phyloP scores from a whole-genome alignment of 2,888 invertebrate species.

The Drymonia ruficornis region DNA sequence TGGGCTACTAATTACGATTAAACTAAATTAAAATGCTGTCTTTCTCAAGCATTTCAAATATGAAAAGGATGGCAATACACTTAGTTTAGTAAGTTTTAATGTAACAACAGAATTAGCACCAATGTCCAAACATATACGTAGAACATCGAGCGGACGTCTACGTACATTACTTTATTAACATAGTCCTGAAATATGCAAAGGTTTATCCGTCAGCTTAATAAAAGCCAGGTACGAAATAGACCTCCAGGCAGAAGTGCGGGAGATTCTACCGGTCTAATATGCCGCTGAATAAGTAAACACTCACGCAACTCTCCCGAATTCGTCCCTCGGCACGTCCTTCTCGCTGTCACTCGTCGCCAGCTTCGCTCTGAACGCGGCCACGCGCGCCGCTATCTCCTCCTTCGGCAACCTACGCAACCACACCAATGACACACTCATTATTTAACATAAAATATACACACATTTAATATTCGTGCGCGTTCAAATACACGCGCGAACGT shows the following conservation, averaged over 20 bases:
- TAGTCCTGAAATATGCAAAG: background rate
- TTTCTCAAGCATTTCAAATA: no score
- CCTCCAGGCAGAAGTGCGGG: slow-evolving; percentile 1
- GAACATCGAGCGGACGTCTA: no score
- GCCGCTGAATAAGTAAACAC: slow-evolving; percentile 44
- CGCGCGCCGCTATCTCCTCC: slow-evolving; percentile 94
- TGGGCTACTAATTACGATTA: no score
- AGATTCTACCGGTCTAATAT: background rate
- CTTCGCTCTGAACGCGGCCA: slow-evolving; percentile 94
- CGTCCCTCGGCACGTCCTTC: slow-evolving; percentile 88
- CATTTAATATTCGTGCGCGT: slow-evolving; percentile 26
- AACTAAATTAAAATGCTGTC: no score
- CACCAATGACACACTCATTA: slow-evolving; percentile 78
- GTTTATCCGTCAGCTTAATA: background rate
- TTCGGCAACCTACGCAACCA: slow-evolving; percentile 90
- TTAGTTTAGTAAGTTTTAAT: no score
- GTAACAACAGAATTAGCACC: no score
- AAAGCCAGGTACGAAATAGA: background rate
- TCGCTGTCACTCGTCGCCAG: slow-evolving; percentile 87
- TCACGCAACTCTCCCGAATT: slow-evolving; percentile 92
- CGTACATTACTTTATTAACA: background rate
- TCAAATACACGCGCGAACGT: slow-evolving; percentile 23
- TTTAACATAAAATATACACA: slow-evolving; percentile 24
- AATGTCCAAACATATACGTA: background rate
- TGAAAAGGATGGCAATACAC: no score